Evolutionary conservation across 2,888 invertebrate genomes (phyloP), one percentile per base, ranked within the genome.

Genomic region (Tiphia femorata): DNA sequence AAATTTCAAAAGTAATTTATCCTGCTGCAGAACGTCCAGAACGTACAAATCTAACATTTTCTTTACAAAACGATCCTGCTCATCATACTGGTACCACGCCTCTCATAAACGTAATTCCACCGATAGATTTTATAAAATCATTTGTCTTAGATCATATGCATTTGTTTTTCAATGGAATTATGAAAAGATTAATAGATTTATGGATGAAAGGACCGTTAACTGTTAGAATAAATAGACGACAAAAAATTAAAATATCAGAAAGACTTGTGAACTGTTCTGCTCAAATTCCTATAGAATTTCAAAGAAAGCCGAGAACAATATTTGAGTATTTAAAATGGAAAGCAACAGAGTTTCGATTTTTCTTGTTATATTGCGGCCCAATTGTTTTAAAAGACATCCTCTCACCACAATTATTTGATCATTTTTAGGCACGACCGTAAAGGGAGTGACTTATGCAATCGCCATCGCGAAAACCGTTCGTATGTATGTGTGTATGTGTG

Each of bases 1-100:
- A 37, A 16, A 43, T 49, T 17, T 59, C 49, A 46, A 38, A 48
- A 14, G 33, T 25, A 17, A 25, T 25, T 6, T 25, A 25, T 25
- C 25, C 25, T 25, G 37, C 41, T n/a, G 27, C 5, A 8, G 37
- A 49, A 10, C 35, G 12, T 47, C 21, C 3, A 42, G 8, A 20
- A 27, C 38, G 58, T 17, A 49, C 30, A 12, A 46, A 58, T 41
- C 40, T 16, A 41, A 17, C 43, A 29, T 58, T 58, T 44, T 48
- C 49, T 5, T 14, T 23, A 23, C 49, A 49, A 23, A 6, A 1
- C n/a, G 37, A 55, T 35, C 10, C 3, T 8, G 16, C 20, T 10
- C 54, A 59, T 47, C 59, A 59, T n/a, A 50, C n/a, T 1, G 59
- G 43, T 10, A n/a, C 7, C 3, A 47, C 42, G 20, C 59, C 48